Conservation (phyloP, 1,140 invertebrate genomes). For the Heliconius hermathena region DNA sequence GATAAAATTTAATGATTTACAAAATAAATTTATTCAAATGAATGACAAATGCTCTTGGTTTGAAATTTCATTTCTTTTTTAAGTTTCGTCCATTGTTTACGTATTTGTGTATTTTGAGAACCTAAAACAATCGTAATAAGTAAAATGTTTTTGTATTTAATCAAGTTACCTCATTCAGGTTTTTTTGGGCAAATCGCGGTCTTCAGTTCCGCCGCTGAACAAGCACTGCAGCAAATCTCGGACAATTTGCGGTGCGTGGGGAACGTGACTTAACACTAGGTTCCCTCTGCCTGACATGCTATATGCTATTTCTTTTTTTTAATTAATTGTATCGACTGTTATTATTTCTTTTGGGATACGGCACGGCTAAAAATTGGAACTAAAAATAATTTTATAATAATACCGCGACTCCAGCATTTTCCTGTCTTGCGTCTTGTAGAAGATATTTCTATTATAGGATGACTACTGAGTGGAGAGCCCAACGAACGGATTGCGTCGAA, state of each 20-base stretch:
- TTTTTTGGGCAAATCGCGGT: not conserved
- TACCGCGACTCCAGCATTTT: conserved; percentile 41
- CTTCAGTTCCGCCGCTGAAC: not conserved
- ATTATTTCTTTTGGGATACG: too few relatives aligned
- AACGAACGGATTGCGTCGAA: conserved; percentile 49
- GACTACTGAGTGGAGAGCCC: conserved; percentile 47
- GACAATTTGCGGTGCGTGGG: too few relatives aligned
- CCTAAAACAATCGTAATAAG: not conserved
- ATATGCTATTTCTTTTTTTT: not conserved
- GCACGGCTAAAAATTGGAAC: too few relatives aligned
- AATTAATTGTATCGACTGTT: too few relatives aligned
- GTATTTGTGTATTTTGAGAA: not conserved
- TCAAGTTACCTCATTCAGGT: too few relatives aligned
- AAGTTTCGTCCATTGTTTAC: not conserved
- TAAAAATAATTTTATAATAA: not conserved
- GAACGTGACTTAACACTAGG: not conserved
- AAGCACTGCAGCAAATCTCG: too few relatives aligned
- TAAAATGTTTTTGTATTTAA: too few relatives aligned
- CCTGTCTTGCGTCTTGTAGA: conserved; percentile 33
- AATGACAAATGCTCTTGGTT: not conserved
- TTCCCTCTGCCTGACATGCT: not conserved
- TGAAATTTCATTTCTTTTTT: not conserved
- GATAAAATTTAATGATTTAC: not conserved
- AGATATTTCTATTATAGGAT: conserved; percentile 53
- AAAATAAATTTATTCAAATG: not conserved